Percentiles rank a stretch among this genome's conserved stretches.
phyloP scores from a whole-genome alignment of 2,113 vertebrate species.

The Equus quagga region DNA sequence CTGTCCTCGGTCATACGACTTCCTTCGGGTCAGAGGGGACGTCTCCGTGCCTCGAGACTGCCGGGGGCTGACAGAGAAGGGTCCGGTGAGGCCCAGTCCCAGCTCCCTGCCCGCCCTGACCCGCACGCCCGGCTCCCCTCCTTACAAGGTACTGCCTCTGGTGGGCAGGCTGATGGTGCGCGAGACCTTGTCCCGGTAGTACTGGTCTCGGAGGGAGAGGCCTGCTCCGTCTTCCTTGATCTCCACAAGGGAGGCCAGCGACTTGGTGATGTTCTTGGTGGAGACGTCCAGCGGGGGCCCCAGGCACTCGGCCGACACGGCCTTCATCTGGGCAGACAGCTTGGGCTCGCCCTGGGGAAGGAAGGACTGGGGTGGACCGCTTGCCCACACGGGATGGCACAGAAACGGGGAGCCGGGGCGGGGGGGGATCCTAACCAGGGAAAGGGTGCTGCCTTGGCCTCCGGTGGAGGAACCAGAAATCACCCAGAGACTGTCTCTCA shows the following conservation, averaged over 20 bases:
- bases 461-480: fast-evolving
- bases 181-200: constrained; percentile 92
- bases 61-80: constrained; percentile 90
- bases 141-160: constrained; percentile 98
- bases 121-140: neutral
- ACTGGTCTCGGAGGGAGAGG: constrained; percentile 90
- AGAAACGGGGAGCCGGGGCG: no score
- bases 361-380: neutral
- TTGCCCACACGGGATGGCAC: neutral
- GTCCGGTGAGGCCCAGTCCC: neutral
- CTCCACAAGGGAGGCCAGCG: constrained; percentile 96
- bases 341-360: constrained; percentile 93
- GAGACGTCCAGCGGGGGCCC: constrained; percentile 92
- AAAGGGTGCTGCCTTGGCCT: neutral
- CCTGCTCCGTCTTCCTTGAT: constrained; percentile 94
- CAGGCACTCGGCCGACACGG: constrained; percentile 95
- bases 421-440: fast-evolving
- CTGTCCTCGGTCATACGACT: constrained; percentile 95
- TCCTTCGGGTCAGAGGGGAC: constrained; percentile 94
- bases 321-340: constrained; percentile 96
- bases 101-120: fast-evolving
- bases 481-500: fast-evolving
- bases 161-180: constrained; percentile 96
- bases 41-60: constrained; percentile 95
- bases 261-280: constrained; percentile 96